Evolutionary conservation across 2,113 vertebrate species (phyloP).

Genomic region (Oncorhynchus keta): DNA sequence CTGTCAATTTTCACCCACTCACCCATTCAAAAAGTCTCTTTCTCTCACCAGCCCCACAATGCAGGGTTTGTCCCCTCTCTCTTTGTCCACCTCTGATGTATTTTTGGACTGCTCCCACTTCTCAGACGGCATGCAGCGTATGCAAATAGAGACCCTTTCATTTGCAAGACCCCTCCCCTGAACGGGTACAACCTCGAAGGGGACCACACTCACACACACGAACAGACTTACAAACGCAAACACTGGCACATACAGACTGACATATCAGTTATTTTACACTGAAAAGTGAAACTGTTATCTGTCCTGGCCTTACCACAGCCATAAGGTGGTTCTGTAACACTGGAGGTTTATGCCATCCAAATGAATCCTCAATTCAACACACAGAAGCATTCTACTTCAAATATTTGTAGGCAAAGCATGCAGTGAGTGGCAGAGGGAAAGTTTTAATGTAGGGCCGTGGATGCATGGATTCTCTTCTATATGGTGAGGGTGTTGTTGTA

Average conservation of each 20-base stretch:
- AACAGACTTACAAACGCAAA: constrained; percentile 47
- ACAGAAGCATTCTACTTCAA: no score
- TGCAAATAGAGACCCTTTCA: constrained; percentile 70
- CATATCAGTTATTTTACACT: neutral
- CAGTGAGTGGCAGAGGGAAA: neutral
- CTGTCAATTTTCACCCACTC: constrained; percentile 76
- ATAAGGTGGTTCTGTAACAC: neutral
- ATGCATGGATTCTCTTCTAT: no score
- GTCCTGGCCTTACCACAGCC: neutral
- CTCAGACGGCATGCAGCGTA: constrained; percentile 74
- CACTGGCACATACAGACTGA: constrained; percentile 21
- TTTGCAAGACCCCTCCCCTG: constrained; percentile 58
- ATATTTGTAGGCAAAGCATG: neutral
- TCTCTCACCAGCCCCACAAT: constrained; percentile 70
- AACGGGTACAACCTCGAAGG: constrained; percentile 70
- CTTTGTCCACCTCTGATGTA: constrained; percentile 75
- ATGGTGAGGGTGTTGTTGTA: constrained; percentile 3
- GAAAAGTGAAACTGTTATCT: neutral
- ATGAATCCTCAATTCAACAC: no score
- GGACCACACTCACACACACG: constrained; percentile 67
- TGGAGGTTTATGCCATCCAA: neutral
- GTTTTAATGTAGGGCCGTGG: neutral
- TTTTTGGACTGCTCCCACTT: constrained; percentile 65
- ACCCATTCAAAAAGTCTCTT: constrained; percentile 69
- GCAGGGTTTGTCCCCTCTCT: constrained; percentile 71